Evolutionary conservation across 2,797 vertebrate species (phyloP), one percentile per base, ranked within the genome.

Genomic region (Carduelis carduelis): DNA sequence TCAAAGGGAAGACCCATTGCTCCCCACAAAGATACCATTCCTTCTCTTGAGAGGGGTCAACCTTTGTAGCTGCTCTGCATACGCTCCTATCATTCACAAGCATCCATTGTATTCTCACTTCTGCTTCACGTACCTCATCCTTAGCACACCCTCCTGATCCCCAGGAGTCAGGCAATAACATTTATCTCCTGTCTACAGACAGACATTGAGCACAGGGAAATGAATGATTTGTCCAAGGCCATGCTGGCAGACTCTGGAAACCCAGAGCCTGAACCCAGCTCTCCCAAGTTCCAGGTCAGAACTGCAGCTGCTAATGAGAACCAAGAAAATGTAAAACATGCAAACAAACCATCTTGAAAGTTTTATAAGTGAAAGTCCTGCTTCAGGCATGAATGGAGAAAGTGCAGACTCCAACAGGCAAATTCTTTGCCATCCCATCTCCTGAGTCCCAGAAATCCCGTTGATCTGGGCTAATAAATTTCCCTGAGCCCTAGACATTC

Each of bases 391-490:
- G 95, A 95, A 95, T 75, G 87, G 68, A 96, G 66, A 90, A 96
- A 97, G 76, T 47, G 57, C 90, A 84, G 93, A 84, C 72, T 96
- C 92, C 93, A 96, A 59, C n/a, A 93, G 87, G 89, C 92, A 96
- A 97, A 96, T 96, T 97, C 95, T 96, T 96, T 94, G 94, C 96
- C 89, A 96, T 85, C 72, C 86, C 86, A 87, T 95, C 95, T 97
- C 94, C 94, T 1, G 57, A 97, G 93, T 94, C 96, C 87, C 95
- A 97, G 96, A 96, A 97, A 97, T 96, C 92, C 93, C 14, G 87
- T 97, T 96, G 95, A 96, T 94, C 95, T 97, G 91, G 89, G 77
- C 87, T 96, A 97, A 97, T 97, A 97, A 97, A 97, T 97, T 97
- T 96, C 87, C 96, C 61, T 66, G 55, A 96, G 85, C 64, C 70